Evolutionary conservation across 1,140 invertebrate genomes (phyloP).

Genomic region (Trichonephila clavata): DNA sequence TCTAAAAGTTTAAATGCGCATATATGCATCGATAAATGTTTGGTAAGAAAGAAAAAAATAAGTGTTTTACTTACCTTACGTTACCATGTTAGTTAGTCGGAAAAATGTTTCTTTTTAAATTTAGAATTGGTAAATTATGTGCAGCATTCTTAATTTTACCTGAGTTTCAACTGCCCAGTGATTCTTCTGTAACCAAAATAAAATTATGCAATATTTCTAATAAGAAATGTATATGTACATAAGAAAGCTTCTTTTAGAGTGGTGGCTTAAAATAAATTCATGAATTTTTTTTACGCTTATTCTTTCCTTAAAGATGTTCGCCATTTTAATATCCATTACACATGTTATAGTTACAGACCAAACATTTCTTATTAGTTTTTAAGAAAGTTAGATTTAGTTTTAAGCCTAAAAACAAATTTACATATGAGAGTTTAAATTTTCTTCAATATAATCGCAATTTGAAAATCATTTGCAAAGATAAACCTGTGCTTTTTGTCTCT

Average conservation of each 20-base stretch:
- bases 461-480: neutral
- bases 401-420: neutral
- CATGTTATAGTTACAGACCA: neutral
- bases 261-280: neutral
- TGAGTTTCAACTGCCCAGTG: neutral
- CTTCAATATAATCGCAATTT: neutral
- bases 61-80: neutral
- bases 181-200: neutral
- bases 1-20: neutral
- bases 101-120: too few species aligned
- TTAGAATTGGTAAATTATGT: neutral
- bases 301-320: neutral
- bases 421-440: neutral
- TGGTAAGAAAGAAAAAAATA: neutral
- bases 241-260: neutral
- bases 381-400: neutral
- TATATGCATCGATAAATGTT: neutral
- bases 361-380: neutral
- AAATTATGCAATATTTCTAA: neutral
- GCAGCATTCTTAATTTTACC: constrained; percentile 21
- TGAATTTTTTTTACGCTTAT: neutral
- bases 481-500: constrained; percentile 63
- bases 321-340: neutral
- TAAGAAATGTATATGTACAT: neutral
- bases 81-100: neutral